phyloP scores from a whole-genome alignment of 1,140 invertebrate species.

The Sitodiplosis mosellana region DNA sequence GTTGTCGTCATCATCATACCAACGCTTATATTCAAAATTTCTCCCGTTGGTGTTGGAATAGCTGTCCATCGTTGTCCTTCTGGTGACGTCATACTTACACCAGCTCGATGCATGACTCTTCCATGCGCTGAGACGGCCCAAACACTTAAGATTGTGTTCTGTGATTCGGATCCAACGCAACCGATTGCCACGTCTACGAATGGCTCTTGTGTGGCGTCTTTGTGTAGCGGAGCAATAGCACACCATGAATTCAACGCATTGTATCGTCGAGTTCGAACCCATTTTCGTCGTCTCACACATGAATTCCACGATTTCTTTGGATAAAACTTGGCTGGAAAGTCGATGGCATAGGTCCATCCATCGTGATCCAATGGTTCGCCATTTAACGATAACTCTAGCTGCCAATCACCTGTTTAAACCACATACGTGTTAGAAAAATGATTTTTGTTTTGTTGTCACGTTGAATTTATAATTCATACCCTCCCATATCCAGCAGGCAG shows the following conservation, averaged over 20 bases:
- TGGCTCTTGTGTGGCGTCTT: slow-evolving; percentile 66
- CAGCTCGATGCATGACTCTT: slow-evolving; percentile 64
- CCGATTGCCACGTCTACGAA: slow-evolving; percentile 61
- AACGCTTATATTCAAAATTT: slow-evolving; percentile 67
- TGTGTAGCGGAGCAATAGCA: slow-evolving; percentile 68
- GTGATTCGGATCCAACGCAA: slow-evolving; percentile 24
- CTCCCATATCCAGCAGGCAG: slow-evolving; percentile 88
- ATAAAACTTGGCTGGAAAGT: slow-evolving; percentile 74
- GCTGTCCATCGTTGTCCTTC: slow-evolving; percentile 70
- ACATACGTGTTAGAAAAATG: no score
- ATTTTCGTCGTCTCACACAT: slow-evolving; percentile 73
- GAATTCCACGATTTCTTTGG: slow-evolving; percentile 76
- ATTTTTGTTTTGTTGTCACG: no score
- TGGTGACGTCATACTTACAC: slow-evolving; percentile 57
- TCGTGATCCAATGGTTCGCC: slow-evolving; percentile 73
- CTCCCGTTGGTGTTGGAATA: slow-evolving; percentile 51
- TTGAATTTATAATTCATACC: slow-evolving; percentile 10
- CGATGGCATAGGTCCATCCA: slow-evolving; percentile 87
- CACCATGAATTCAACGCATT: slow-evolving; percentile 82
- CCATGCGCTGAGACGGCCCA: slow-evolving; percentile 85
- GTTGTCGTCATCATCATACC: slow-evolving; percentile 22
- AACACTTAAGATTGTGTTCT: slow-evolving; percentile 36
- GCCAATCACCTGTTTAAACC: slow-evolving; percentile 47
- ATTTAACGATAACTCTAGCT: slow-evolving; percentile 69
- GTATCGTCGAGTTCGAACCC: slow-evolving; percentile 71